Evolutionary conservation across 2,888 invertebrate species (phyloP).

Genomic region (Automeris io): DNA sequence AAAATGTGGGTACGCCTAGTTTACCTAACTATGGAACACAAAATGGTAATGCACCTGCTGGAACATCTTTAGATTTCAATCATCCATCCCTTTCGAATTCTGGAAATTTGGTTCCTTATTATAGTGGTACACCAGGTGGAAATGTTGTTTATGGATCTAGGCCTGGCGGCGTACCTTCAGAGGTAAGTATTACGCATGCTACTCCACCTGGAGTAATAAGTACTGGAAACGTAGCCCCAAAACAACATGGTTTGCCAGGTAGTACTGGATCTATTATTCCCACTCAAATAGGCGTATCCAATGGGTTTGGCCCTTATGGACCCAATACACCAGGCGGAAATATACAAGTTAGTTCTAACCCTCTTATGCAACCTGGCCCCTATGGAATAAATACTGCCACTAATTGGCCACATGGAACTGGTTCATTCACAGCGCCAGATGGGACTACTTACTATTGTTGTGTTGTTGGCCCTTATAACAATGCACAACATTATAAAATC

Average conservation of each 20-base stretch:
- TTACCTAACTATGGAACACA: not conserved
- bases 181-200: no score
- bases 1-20: not conserved
- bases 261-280: constrained; percentile 16
- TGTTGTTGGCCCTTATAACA: constrained; percentile 27
- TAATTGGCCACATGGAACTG: constrained; percentile 13
- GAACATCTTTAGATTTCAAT: not conserved
- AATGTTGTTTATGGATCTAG: constrained; percentile 16
- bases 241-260: constrained; percentile 11
- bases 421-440: constrained; percentile 25
- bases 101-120: not conserved
- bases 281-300: constrained; percentile 9
- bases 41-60: not conserved
- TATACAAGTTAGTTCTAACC: not conserved
- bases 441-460: constrained; percentile 38
- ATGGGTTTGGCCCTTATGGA: not conserved
- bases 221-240: constrained; percentile 3
- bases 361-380: constrained; percentile 6
- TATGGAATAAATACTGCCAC: constrained; percentile 7
- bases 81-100: not conserved
- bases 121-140: constrained; percentile 7
- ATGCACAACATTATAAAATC: constrained; percentile 20
- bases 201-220: not conserved
- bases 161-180: constrained; percentile 7
- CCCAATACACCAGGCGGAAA: not conserved